Conservation (phyloP, 2,113 vertebrate species). For the Meriones unguiculatus region DNA sequence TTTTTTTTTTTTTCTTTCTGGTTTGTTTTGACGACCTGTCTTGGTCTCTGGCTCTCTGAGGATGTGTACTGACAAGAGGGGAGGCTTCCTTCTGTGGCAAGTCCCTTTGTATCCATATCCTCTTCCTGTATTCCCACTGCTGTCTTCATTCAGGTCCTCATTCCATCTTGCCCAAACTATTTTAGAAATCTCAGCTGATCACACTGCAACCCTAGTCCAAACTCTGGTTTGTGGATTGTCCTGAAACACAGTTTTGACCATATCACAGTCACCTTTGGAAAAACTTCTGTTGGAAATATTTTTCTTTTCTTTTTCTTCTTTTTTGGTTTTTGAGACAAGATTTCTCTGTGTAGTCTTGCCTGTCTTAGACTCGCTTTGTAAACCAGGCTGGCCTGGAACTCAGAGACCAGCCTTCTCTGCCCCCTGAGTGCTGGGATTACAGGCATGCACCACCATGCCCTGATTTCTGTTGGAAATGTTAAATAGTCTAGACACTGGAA, state of each 20-base stretch:
- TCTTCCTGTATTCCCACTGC: background rate
- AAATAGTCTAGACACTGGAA: background rate
- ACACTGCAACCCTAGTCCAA: background rate
- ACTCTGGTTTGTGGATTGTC: background rate
- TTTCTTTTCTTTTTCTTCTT: too few relatives aligned
- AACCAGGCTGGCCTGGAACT: too few relatives aligned
- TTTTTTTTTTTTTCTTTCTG: too few relatives aligned
- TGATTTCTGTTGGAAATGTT: background rate
- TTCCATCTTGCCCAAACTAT: background rate
- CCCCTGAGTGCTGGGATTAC: too few relatives aligned
- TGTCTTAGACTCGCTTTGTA: too few relatives aligned
- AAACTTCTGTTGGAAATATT: slow-evolving; percentile 7
- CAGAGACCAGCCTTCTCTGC: too few relatives aligned
- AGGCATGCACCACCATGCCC: too few relatives aligned
- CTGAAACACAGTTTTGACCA: slow-evolving; percentile 21
- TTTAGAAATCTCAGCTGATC: background rate
- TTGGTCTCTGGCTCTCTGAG: background rate
- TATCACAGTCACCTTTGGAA: background rate
- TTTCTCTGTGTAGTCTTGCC: too few relatives aligned
- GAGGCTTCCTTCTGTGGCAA: background rate
- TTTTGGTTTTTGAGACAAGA: too few relatives aligned
- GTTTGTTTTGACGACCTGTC: background rate
- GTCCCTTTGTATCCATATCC: background rate
- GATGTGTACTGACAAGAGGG: background rate
- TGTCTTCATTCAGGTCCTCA: background rate